These are phyloP conservation scores for Zosterops borbonicus DNA, from an alignment of 2,113 vertebrate genomes.

Conservation along the genomic window DNA sequence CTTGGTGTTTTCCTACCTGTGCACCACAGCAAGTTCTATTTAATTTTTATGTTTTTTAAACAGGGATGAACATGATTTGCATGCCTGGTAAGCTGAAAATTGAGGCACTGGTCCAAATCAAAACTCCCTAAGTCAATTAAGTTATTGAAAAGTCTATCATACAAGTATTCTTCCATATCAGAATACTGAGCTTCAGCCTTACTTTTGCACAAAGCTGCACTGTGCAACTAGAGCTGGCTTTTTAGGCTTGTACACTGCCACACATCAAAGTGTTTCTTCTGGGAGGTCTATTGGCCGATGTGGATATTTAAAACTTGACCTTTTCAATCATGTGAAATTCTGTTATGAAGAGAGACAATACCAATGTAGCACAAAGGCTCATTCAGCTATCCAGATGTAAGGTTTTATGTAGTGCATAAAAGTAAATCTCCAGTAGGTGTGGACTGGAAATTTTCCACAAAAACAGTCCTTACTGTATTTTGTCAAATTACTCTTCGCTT, in stretches of 20 bases:
- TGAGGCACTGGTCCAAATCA: neutral
- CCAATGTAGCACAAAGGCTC: neutral
- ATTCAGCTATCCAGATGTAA: neutral
- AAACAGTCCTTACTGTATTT: neutral
- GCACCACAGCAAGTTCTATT: neutral
- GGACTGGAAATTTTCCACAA: neutral
- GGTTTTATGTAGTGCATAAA: constrained; percentile 63
- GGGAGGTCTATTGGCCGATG: neutral
- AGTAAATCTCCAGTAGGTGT: neutral
- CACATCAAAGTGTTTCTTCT: neutral
- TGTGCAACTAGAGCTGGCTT: neutral
- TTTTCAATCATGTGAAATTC: neutral
- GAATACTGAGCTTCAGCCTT: constrained; percentile 4
- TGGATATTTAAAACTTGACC: neutral
- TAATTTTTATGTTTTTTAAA: neutral
- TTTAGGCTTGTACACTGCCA: neutral
- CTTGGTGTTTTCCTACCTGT: neutral
- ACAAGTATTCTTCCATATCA: neutral
- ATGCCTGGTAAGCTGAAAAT: neutral
- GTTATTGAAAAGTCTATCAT: neutral
- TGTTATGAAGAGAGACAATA: neutral
- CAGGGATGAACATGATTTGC: neutral
- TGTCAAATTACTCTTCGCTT: neutral
- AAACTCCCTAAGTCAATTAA: neutral
- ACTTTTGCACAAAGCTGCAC: neutral